Base-by-base conservation (phyloP, 2,113 vertebrate genomes). In the Pterophyllum scalare region DNA sequence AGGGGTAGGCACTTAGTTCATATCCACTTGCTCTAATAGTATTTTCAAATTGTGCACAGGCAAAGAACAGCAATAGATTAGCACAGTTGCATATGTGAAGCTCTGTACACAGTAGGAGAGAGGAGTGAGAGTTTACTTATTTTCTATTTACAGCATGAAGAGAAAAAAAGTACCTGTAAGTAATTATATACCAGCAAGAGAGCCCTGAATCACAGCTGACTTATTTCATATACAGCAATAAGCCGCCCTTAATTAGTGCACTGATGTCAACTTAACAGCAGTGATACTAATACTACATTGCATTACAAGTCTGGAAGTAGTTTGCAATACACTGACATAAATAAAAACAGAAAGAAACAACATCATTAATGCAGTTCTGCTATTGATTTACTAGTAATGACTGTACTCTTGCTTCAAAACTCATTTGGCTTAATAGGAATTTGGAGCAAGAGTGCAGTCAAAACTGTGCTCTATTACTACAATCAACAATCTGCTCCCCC, bases 161-260 rank as follows among this genome's bases (percentile, higher is more conserved):
- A 52, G 64, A 31, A 52, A 13, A 72, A 72, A 14, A 38, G 35
- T 72, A 54, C 46, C 26, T 54, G 0, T 6, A 67, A 70, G 24
- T 72, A 52, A n/a, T 31, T 52, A 72, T 12, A 52, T 26, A 20
- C 46, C 65, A 72, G 43, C 64, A 70, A 38, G 38, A 26, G 62
- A 67, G 40, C 24, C 28, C 24, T 2, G 1, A 72, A 52, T 72
- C 46, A 72, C 35, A 0, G 11, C 67, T 2, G 67, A 72, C 26
- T 52, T 72, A 20, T 10, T 54, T 0, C 46, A 72, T 13, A 54
- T 72, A 14, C 46, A 72, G 1, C 19, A 72, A 72, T n/a, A 72
- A 54, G 20, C 67, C 0, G 19, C n/a, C 26, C 19, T 72, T 54
- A 72, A 72, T 72, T 72, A 14, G 46, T 72, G 46, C n/a, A 33